Evolutionary conservation across 1,140 invertebrate genomes (phyloP).

Genomic region (Meteorus sp.): DNA sequence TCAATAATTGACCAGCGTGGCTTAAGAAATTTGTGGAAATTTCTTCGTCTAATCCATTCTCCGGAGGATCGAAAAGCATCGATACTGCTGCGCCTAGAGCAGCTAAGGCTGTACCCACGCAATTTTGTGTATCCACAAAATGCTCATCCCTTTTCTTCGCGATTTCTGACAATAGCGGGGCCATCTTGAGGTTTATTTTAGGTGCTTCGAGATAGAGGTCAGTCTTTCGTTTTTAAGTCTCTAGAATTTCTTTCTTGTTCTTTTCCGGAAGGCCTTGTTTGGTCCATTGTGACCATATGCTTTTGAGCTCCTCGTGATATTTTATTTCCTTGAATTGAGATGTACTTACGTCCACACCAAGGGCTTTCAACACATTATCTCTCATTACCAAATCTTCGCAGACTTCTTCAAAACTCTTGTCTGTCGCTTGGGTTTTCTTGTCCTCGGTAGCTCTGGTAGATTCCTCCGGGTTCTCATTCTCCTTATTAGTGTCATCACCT

Average conservation of each 20-base stretch:
- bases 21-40: constrained; percentile 24
- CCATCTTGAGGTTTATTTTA: constrained; percentile 27
- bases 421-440: no score
- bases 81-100: constrained; percentile 19
- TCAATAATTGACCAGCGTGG: constrained; percentile 24
- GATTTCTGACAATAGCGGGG: constrained; percentile 19
- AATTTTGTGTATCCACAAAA: constrained; percentile 28
- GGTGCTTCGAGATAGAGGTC: constrained; percentile 26
- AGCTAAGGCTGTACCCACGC: constrained; percentile 28
- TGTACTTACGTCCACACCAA: no score
- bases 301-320: neutral
- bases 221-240: constrained; percentile 24
- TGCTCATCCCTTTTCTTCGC: constrained; percentile 30
- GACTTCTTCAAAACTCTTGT: no score
- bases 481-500: no score
- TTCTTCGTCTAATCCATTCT: constrained; percentile 18
- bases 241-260: constrained; percentile 26
- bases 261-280: constrained; percentile 21
- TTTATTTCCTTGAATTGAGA: no score
- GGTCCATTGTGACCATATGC: constrained; percentile 25
- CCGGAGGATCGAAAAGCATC: constrained; percentile 18
- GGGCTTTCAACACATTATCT: no score
- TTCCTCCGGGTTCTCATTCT: no score
- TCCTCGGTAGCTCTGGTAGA: no score
- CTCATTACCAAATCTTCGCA: no score